Evolutionary conservation across 2,888 invertebrate species (phyloP).

Genomic region (Tiliacea aurago): DNA sequence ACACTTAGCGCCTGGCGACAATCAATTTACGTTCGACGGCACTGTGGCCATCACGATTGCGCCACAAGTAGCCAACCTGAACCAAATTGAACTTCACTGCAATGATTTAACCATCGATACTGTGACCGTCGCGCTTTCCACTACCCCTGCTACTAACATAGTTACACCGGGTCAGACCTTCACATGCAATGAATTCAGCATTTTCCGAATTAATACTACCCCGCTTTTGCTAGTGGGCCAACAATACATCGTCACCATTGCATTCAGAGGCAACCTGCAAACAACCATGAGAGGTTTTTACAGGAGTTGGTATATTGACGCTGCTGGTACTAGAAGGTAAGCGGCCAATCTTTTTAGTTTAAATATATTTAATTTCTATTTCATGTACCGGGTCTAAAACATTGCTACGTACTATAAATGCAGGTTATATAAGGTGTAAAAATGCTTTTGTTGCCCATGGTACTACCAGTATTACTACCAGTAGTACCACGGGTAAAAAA

Average conservation of each 20-base stretch:
- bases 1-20: slow-evolving; percentile 74
- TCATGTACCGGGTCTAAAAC: not conserved
- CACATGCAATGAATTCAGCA: slow-evolving; percentile 76
- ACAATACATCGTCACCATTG: slow-evolving; percentile 91
- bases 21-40: slow-evolving; percentile 85
- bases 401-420: not conserved
- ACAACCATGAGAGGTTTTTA: slow-evolving; percentile 95
- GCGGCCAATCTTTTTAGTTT: not conserved
- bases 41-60: slow-evolving; percentile 77
- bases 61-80: slow-evolving; percentile 67
- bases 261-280: slow-evolving; percentile 93
- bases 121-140: slow-evolving; percentile 76
- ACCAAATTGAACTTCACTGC: slow-evolving; percentile 83
- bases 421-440: not conserved
- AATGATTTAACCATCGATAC: slow-evolving; percentile 79
- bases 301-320: slow-evolving; percentile 65
- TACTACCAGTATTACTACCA: too few relatives aligned
- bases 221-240: slow-evolving; percentile 59
- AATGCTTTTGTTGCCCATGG: too few relatives aligned
- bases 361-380: not conserved
- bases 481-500: too few relatives aligned
- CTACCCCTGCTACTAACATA: slow-evolving; percentile 58
- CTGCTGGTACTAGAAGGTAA: slow-evolving; percentile 11
- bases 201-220: slow-evolving; percentile 75
- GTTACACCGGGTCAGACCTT: slow-evolving; percentile 66